These are phyloP conservation scores for Rhizoglyphus robini DNA, from an alignment of 1,140 invertebrate species.

Conservation along the genomic window DNA sequence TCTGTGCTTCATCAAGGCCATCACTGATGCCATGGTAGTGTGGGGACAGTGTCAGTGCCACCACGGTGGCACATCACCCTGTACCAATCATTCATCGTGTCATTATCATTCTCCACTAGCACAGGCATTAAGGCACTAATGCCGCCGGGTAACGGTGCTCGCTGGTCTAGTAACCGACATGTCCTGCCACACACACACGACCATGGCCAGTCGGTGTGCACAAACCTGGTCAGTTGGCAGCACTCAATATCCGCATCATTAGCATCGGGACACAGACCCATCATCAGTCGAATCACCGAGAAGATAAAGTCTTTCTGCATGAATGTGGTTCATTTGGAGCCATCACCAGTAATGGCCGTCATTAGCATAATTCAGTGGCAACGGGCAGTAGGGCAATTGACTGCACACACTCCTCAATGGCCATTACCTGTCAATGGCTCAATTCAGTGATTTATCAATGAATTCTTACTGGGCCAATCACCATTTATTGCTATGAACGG, in stretches of 20 bases:
- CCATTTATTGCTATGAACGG: no score
- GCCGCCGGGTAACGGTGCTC: not conserved
- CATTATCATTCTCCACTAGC: not conserved
- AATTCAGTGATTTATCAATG: no score
- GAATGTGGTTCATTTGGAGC: no score
- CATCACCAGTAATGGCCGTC: no score
- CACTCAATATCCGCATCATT: conserved; percentile 12
- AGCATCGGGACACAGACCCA: not conserved
- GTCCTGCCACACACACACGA: not conserved
- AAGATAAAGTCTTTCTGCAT: no score
- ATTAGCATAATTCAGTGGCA: no score
- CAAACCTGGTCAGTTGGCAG: not conserved
- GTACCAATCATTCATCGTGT: not conserved
- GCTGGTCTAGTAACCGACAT: conserved; percentile 8
- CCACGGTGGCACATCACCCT: not conserved
- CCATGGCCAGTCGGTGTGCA: not conserved
- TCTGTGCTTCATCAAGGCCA: not conserved
- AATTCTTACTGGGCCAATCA: no score
- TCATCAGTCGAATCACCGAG: not conserved
- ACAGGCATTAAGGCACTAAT: not conserved
- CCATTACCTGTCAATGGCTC: no score
- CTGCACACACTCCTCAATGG: no score
- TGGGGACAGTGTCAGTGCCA: not conserved
- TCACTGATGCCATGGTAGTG: not conserved
- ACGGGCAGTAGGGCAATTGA: no score